Percentiles rank a stretch among this genome's conserved stretches.
These are phyloP conservation scores for Martes martes DNA, from an alignment of 2,113 vertebrate genomes.

Conservation along the genomic window DNA sequence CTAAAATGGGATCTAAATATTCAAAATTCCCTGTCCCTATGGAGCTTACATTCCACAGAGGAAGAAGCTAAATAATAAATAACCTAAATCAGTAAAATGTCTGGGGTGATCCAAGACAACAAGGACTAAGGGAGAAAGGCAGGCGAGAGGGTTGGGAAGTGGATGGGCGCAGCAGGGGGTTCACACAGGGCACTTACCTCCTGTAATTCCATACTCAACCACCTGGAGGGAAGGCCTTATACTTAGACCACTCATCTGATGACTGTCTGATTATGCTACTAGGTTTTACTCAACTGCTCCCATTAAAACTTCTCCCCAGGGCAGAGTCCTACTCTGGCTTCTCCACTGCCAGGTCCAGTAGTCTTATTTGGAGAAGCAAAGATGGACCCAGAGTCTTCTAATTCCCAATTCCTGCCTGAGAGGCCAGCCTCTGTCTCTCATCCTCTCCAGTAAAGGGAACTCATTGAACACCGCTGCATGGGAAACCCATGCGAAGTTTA, in stretches of 20 bases:
- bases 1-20: neutral
- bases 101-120: neutral
- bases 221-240: rapidly evolving
- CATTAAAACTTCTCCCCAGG: neutral
- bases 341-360: neutral
- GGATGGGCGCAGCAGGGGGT: no score
- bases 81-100: neutral
- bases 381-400: neutral
- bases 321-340: neutral
- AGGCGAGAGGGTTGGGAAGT: neutral
- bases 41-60: neutral
- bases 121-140: neutral
- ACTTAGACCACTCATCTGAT: neutral
- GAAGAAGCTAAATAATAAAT: neutral
- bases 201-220: rapidly evolving
- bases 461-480: neutral
- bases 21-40: neutral
- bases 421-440: neutral
- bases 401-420: neutral
- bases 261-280: neutral
- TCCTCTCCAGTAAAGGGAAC: neutral
- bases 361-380: neutral
- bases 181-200: rapidly evolving
- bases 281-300: neutral
- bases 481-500: neutral